Evolutionary conservation across 1,140 invertebrate species (phyloP).

Genomic region (Conus betulinus): DNA sequence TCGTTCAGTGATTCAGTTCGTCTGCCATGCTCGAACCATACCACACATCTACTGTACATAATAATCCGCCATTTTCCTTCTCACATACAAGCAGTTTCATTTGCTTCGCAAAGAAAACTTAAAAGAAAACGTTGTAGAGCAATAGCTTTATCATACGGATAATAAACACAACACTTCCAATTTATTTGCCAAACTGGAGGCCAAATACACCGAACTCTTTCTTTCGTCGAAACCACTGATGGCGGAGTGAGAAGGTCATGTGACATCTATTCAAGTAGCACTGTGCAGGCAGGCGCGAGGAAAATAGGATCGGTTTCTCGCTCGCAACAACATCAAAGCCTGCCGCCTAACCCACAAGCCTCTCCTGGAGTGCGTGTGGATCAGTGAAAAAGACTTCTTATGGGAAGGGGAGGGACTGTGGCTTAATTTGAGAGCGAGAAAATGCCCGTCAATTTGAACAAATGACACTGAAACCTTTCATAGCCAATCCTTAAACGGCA

Average conservation of each 20-base stretch:
- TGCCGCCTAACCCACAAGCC: slow-evolving; percentile 18
- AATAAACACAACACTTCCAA: not conserved
- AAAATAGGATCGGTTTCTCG: slow-evolving; percentile 38
- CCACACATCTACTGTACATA: slow-evolving; percentile 7
- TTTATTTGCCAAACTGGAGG: not conserved
- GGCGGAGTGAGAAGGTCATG: slow-evolving; percentile 23
- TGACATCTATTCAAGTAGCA: slow-evolving; percentile 34
- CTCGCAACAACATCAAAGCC: slow-evolving; percentile 34
- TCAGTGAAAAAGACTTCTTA: not conserved
- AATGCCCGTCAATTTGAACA: not conserved
- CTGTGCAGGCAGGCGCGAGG: slow-evolving; percentile 32
- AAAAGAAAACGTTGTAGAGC: not conserved
- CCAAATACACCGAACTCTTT: slow-evolving; percentile 15
- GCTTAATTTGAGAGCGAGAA: not conserved
- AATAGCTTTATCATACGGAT: not conserved
- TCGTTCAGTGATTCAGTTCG: slow-evolving; percentile 25
- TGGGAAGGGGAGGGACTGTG: not conserved
- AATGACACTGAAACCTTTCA: no score
- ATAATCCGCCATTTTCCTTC: slow-evolving; percentile 5
- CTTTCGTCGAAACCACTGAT: slow-evolving; percentile 19
- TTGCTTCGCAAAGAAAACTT: no score
- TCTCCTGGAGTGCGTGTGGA: not conserved
- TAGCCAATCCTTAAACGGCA: no score
- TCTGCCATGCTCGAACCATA: slow-evolving; percentile 31
- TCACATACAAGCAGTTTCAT: no score